These are phyloP conservation scores for Smutsia gigantea DNA, from an alignment of 2,797 vertebrate genomes.

Conservation along the genomic window DNA sequence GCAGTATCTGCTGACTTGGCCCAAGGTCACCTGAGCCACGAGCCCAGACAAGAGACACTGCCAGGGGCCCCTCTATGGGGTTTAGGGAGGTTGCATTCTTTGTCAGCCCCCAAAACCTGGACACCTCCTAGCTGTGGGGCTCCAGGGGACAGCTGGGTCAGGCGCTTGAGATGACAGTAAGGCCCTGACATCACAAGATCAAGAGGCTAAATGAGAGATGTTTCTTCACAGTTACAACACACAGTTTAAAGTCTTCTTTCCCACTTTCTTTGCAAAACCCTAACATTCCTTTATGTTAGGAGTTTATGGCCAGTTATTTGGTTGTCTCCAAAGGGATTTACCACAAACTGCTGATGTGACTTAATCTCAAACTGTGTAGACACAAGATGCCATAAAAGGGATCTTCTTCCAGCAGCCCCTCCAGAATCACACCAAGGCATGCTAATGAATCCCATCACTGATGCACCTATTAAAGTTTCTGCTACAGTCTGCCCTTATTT, in stretches of 20 bases:
- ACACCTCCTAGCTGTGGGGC: not conserved
- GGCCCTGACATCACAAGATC: not conserved
- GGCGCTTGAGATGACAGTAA: not conserved
- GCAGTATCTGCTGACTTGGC: too few species aligned
- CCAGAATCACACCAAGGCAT: not conserved
- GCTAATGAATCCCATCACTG: rapidly evolving
- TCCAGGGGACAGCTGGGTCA: too few species aligned
- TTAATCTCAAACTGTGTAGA: not conserved
- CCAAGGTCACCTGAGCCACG: not conserved
- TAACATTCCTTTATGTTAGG: not conserved
- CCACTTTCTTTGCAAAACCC: not conserved
- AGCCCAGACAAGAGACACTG: not conserved
- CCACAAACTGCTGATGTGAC: not conserved
- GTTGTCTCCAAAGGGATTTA: not conserved
- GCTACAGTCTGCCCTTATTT: conserved; percentile 69
- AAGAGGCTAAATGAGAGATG: not conserved
- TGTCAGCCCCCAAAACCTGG: not conserved
- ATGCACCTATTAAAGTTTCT: conserved; percentile 40
- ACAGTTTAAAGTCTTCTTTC: not conserved
- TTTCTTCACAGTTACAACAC: not conserved
- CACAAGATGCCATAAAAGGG: not conserved
- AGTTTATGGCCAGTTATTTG: rapidly evolving
- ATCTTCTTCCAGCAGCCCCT: not conserved
- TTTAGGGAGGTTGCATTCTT: not conserved
- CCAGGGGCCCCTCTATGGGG: too few species aligned